Conservation (phyloP, 2,113 vertebrate genomes). For the Callithrix jacchus region DNA sequence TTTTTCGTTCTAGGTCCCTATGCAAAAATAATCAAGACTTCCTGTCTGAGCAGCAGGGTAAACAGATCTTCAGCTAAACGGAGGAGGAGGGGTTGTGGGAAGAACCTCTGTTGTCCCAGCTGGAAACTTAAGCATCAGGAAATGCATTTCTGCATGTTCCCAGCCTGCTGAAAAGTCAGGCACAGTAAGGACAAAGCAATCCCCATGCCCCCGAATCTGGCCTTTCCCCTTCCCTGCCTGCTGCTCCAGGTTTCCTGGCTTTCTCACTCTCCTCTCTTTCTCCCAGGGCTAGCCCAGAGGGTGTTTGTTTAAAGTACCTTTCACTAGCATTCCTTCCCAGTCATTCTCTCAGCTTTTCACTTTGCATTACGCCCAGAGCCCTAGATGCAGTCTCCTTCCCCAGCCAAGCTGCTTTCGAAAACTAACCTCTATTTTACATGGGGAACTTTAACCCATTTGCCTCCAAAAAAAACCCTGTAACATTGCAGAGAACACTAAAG, state of each 20-base stretch:
- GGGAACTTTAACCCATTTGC: not conserved
- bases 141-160: not conserved
- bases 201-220: not conserved
- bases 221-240: not conserved
- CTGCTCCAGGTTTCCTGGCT: not conserved
- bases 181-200: not conserved
- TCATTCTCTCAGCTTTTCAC: not conserved
- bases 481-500: not conserved
- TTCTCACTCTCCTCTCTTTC: not conserved
- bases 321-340: not conserved
- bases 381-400: not conserved
- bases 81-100: not conserved
- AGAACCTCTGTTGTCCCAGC: not conserved
- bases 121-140: not conserved
- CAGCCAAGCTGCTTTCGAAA: not conserved
- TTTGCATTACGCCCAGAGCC: not conserved
- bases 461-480: not conserved
- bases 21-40: constrained; percentile 35
- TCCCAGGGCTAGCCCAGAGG: not conserved
- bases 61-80: not conserved
- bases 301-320: not conserved
- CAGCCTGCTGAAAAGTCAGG: not conserved
- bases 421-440: not conserved
- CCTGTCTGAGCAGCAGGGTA: not conserved
- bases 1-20: not conserved